Evolutionary conservation across 2,113 vertebrate species (phyloP).

Genomic region (Salvator merianae): DNA sequence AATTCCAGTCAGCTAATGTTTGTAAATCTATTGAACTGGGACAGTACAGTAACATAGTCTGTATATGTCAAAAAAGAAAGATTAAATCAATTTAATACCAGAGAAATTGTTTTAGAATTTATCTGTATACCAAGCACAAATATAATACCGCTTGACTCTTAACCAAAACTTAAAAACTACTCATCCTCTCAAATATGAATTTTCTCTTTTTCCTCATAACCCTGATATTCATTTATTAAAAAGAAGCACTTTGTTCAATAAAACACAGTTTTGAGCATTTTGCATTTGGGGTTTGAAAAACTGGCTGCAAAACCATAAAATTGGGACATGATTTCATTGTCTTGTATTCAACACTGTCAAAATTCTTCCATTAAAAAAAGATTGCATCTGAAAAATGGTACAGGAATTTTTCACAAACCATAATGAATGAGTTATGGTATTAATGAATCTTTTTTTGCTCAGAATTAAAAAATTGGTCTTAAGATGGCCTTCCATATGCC

Average conservation of each 20-base stretch:
- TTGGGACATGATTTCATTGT: background rate
- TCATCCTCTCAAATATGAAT: no score
- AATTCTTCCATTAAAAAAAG: no score
- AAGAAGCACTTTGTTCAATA: background rate
- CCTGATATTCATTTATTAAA: background rate
- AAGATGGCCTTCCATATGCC: background rate
- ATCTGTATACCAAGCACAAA: background rate
- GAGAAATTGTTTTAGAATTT: background rate
- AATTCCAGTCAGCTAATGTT: conserved; percentile 94
- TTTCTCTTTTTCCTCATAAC: background rate
- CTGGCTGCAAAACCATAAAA: background rate
- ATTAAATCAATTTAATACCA: conserved; percentile 34
- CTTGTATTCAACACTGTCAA: background rate
- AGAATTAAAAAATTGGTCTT: background rate
- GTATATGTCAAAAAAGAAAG: conserved; percentile 31
- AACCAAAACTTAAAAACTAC: background rate
- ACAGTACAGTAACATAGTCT: conserved; percentile 95
- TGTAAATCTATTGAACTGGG: conserved; percentile 95
- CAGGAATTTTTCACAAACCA: no score
- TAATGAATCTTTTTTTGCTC: no score
- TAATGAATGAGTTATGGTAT: no score
- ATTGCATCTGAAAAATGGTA: no score
- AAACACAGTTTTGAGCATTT: background rate
- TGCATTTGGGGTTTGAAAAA: background rate
- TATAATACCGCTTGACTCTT: background rate